Percentiles rank a stretch among this genome's conserved stretches.
Evolutionary conservation across 2,888 invertebrate species (phyloP).

Genomic region (Drosophila mimica): DNA sequence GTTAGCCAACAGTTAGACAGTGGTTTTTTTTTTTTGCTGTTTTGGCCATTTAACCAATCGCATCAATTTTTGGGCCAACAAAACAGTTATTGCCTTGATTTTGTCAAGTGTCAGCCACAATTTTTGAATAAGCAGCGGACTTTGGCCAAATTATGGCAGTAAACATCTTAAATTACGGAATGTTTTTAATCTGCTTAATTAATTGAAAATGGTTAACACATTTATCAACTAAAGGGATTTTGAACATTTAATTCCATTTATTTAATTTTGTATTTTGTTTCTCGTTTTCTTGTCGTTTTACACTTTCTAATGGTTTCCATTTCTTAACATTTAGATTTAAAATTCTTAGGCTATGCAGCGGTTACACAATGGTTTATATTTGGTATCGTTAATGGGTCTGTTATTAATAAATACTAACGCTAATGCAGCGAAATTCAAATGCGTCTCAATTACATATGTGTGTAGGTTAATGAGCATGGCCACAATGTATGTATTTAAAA

Average conservation of each 20-base stretch:
- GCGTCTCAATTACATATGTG: constrained; percentile 20
- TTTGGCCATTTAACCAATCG: constrained; percentile 25
- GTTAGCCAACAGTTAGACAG: constrained; percentile 19
- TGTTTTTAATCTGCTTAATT: neutral
- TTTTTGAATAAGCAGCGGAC: neutral
- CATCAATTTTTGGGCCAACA: neutral
- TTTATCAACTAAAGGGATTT: neutral
- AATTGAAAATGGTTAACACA: neutral
- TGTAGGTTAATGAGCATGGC: constrained; percentile 55
- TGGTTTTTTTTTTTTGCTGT: constrained; percentile 32
- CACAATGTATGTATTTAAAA: constrained; percentile 53
- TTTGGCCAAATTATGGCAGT: neutral
- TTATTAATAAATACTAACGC: constrained; percentile 11
- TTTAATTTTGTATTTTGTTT: constrained; percentile 9
- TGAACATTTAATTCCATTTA: constrained; percentile 23
- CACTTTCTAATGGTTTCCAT: constrained; percentile 4
- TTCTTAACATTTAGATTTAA: constrained; percentile 23
- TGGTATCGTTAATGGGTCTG: constrained; percentile 32
- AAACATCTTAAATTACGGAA: neutral
- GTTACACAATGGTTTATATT: constrained; percentile 31
- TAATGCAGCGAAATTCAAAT: constrained; percentile 48
- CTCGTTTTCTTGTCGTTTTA: constrained; percentile 8
- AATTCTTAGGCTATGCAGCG: neutral
- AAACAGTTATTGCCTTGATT: constrained; percentile 9
- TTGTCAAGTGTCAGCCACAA: neutral